A percentile compares a stretch with the other conserved stretches of the same genome.
Evolutionary conservation across 2,888 invertebrate species (phyloP).

Genomic region (Melitaea athalia): DNA sequence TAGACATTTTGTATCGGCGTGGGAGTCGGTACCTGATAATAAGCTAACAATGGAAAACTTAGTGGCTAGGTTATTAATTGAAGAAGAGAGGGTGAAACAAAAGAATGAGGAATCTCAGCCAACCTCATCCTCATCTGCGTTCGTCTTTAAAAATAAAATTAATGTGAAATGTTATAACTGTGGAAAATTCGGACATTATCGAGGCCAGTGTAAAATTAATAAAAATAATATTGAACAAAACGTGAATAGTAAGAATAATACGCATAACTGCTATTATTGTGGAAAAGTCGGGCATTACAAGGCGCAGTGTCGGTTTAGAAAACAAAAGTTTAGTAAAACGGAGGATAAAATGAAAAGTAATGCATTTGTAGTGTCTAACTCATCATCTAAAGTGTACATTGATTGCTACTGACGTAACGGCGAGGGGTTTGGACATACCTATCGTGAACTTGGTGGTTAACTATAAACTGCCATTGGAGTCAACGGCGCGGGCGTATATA

Average conservation of each 20-base stretch:
- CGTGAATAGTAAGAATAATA: neutral
- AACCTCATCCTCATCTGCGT: conserved; percentile 5
- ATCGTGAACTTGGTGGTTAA: too few species aligned
- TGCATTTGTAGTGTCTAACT: neutral
- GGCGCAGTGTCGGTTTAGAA: neutral
- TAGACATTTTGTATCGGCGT: conserved; percentile 52
- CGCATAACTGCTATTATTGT: neutral
- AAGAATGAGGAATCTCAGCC: conserved; percentile 34
- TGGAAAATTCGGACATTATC: neutral
- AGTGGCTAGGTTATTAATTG: conserved; percentile 41
- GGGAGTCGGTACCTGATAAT: conserved; percentile 44
- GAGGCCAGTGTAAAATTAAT: neutral
- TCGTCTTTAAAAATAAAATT: neutral
- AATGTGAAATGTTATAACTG: neutral
- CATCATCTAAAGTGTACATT: neutral
- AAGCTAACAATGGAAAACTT: conserved; percentile 43
- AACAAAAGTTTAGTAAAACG: neutral
- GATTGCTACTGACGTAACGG: too few species aligned
- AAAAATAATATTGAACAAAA: neutral
- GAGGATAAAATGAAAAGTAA: neutral
- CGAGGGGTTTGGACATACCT: too few species aligned
- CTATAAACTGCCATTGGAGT: too few species aligned
- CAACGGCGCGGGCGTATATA: too few species aligned
- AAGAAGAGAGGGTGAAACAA: conserved; percentile 39
- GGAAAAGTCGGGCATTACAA: neutral